These are phyloP conservation scores for Verasper variegatus DNA, from an alignment of 2,113 vertebrate genomes.

Conservation along the genomic window DNA sequence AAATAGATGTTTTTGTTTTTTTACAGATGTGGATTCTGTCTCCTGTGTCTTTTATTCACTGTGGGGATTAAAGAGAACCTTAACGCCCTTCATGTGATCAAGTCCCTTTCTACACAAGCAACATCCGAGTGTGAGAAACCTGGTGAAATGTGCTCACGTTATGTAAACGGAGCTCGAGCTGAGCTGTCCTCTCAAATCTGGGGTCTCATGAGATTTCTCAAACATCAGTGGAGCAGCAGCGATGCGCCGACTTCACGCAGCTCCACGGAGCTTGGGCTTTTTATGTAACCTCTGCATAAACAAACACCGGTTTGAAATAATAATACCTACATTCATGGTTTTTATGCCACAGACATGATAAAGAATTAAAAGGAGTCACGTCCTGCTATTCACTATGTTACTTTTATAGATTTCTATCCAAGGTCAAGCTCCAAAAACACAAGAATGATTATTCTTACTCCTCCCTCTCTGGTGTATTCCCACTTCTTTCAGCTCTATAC, in stretches of 20 bases:
- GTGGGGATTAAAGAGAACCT: constrained; percentile 54
- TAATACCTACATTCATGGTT: constrained; percentile 27
- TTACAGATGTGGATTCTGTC: constrained; percentile 49
- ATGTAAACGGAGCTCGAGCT: constrained; percentile 20
- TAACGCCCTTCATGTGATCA: constrained; percentile 31
- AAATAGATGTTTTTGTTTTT: constrained; percentile 45
- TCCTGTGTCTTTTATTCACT: constrained; percentile 56
- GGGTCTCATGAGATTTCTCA: constrained; percentile 44
- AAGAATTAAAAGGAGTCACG: constrained; percentile 17
- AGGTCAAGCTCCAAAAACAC: neutral
- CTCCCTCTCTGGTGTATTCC: neutral
- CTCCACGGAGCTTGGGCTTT: constrained; percentile 11
- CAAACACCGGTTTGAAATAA: constrained; percentile 21
- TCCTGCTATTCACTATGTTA: neutral
- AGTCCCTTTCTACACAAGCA: constrained; percentile 32
- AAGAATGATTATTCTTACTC: neutral
- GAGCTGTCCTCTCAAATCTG: constrained; percentile 38
- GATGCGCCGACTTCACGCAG: constrained; percentile 42
- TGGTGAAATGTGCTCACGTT: constrained; percentile 33
- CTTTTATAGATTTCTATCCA: too few relatives aligned
- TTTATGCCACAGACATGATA: constrained; percentile 36
- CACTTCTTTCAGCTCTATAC: neutral
- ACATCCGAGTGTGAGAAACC: constrained; percentile 4
- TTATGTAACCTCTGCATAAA: constrained; percentile 50
- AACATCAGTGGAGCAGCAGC: constrained; percentile 18